phyloP scores from a whole-genome alignment of 2,113 vertebrate genomes.

The Lutjanus erythropterus region DNA sequence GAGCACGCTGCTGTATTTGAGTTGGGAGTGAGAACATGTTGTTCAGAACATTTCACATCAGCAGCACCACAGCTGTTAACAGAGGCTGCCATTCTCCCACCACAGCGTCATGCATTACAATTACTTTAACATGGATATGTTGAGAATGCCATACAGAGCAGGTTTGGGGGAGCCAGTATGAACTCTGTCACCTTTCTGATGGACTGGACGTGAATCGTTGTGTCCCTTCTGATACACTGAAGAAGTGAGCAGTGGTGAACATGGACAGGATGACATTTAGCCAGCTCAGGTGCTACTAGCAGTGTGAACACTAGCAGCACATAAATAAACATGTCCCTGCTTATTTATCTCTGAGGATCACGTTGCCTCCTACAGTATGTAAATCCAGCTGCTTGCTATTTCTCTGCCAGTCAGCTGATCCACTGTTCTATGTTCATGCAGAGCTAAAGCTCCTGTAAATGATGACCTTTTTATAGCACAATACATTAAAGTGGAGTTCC shows the following conservation, averaged over 20 bases:
- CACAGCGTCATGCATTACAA: neutral
- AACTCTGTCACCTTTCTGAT: neutral
- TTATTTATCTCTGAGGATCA: slow-evolving; percentile 9
- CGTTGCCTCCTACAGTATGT: slow-evolving; percentile 2
- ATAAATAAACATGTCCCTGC: slow-evolving; percentile 27
- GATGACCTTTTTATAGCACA: neutral
- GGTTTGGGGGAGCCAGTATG: neutral
- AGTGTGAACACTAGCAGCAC: slow-evolving; percentile 18
- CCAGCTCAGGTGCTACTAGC: slow-evolving; percentile 8
- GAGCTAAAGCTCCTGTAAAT: neutral
- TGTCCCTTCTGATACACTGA: neutral
- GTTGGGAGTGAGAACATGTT: too few relatives aligned
- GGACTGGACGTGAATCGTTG: neutral
- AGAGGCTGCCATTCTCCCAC: neutral
- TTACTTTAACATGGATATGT: neutral
- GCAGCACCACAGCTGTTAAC: neutral
- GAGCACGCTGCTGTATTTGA: too few relatives aligned
- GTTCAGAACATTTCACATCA: neutral
- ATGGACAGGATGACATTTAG: slow-evolving; percentile 19
- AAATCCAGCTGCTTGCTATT: neutral
- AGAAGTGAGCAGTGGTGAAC: neutral
- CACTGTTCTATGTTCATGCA: neutral
- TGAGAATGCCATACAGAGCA: neutral
- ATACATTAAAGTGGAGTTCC: neutral
- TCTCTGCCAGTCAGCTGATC: neutral